Conservation (phyloP, 64 coral and sea anemone genomes). For the Trachythela sp. region DNA sequence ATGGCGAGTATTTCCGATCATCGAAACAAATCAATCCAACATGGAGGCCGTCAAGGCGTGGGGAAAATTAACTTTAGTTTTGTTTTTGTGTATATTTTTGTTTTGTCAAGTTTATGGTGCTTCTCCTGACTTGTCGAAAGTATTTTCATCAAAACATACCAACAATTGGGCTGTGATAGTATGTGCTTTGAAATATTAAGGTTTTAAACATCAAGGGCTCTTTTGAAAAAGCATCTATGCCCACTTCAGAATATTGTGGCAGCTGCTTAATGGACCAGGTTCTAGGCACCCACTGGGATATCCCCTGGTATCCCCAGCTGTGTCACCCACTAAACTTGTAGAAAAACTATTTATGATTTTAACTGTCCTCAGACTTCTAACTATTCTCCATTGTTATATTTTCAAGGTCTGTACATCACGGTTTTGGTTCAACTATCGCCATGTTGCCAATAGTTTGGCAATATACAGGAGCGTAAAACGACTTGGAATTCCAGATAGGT, state of each 20-base stretch:
- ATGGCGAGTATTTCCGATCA: not conserved
- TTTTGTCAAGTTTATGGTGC: not conserved
- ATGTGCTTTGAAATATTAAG: not conserved
- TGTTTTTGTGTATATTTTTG: not conserved
- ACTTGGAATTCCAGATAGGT: constrained; percentile 97
- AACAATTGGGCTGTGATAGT: constrained; percentile 98
- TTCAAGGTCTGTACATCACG: constrained; percentile 87
- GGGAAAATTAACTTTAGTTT: constrained; percentile 4
- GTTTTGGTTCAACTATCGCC: constrained; percentile 99
- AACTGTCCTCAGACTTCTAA: not conserved
- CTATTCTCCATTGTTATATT: not conserved
- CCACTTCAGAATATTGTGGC: too few species aligned
- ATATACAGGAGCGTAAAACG: constrained; percentile 95
- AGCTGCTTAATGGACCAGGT: too few species aligned
- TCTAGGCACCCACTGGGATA: too few species aligned
- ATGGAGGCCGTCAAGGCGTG: constrained; percentile 50
- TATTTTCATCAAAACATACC: constrained; percentile 41
- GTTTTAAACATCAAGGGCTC: too few species aligned
- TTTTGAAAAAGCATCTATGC: too few species aligned
- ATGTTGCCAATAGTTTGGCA: constrained; percentile 92
- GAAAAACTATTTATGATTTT: too few species aligned
- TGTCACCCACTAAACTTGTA: too few species aligned
- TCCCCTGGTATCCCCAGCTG: too few species aligned
- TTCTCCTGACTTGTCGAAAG: not conserved
- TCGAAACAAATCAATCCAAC: constrained; percentile 29